Conservation (phyloP, 1,140 invertebrate species). For the Sinonovacula constricta region DNA sequence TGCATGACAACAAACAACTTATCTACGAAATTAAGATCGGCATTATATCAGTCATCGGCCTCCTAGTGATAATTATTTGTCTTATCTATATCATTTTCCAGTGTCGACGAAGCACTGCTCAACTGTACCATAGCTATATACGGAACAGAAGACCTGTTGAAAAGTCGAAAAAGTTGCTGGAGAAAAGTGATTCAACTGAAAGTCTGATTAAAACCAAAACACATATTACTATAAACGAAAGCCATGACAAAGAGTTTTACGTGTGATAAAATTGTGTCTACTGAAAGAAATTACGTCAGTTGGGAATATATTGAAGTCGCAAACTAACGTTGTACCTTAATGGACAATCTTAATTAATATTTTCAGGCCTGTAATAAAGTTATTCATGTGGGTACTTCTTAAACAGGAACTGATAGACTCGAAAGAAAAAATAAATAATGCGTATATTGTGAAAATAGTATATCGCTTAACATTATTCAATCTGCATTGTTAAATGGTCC, state of each 20-base stretch:
- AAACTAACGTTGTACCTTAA: too few species aligned
- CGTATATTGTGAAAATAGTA: too few species aligned
- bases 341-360: too few species aligned
- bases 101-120: constrained; percentile 20
- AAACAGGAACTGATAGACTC: too few species aligned
- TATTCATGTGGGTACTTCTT: too few species aligned
- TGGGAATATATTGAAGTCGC: too few species aligned
- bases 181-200: constrained; percentile 22
- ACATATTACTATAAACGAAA: constrained; percentile 25
- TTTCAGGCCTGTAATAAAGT: too few species aligned
- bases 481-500: too few species aligned
- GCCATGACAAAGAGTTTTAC: constrained; percentile 19
- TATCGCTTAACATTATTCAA: too few species aligned
- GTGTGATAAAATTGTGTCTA: too few species aligned
- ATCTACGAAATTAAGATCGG: constrained; percentile 48
- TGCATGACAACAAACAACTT: constrained; percentile 50
- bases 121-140: constrained; percentile 12
- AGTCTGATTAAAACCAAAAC: constrained; percentile 31
- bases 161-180: background rate
- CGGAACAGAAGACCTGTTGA: constrained; percentile 24
- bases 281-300: too few species aligned
- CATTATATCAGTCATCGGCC: constrained; percentile 36
- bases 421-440: too few species aligned
- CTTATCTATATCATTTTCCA: constrained; percentile 39
- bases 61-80: constrained; percentile 28